Evolutionary conservation across 2,797 vertebrate species (phyloP), one percentile per base, ranked within the genome.

Genomic region (Sylvilagus floridanus): DNA sequence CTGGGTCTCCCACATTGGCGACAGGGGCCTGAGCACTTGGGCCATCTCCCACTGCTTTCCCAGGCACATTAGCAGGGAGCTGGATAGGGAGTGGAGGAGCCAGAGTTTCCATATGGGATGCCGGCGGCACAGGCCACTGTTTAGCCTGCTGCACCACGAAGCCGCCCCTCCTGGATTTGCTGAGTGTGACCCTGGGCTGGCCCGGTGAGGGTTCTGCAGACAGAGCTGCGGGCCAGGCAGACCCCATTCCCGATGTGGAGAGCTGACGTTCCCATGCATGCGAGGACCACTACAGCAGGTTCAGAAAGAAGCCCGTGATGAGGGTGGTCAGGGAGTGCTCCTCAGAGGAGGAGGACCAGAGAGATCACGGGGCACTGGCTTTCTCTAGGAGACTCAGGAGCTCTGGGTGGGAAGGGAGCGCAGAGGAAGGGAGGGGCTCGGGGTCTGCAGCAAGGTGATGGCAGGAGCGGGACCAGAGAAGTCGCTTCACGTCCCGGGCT

Each of bases 351-450:
- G 83, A 13, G 60, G 54, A 57, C 14, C 7, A 16, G 1, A 28
- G 22, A 37, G 42, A 0, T 14, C 7, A 2, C 1, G 0, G 24
- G 5, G 16, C 52, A 7, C 9, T 57, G 37, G 19, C 32, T 7
- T 30, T 4, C 7, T n/a, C 88, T 54, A 71, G 60, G 11, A 5
- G 5, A 72, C 69, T 22, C 4, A 47, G 68, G 62, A 50, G 47
- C 16, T 0, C 54, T 4, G 17, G 54, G 54, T 57, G 54, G 54
- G 54, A 16, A 57, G 54, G 54, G 19, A 57, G 14, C 19, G 54
- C 54, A 57, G 54, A 57, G 65, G 14, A 35, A 8, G 84, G 68
- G 22, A 0, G 22, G 0, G 21, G 32, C 47, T 47, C 35, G 9
- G 13, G 5, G 0, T 19, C 5, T n/a, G 68, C 7, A 7, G 35